Conservation (phyloP, 2,797 vertebrate genomes). For the Melanotaenia trifasciata region DNA sequence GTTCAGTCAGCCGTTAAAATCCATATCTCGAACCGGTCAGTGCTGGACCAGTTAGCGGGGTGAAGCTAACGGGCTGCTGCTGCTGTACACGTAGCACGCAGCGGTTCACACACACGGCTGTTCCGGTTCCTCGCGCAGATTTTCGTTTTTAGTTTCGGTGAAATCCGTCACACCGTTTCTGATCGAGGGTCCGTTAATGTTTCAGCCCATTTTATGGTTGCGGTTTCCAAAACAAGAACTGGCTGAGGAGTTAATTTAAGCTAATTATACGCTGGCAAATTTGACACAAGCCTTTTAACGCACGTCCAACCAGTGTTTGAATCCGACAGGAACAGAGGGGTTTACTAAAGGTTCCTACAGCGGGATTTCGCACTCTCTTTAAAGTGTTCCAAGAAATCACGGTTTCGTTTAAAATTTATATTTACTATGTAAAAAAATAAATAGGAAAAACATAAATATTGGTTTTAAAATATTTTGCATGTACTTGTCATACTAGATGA, state of each 20-base stretch:
- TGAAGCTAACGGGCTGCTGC: conserved; percentile 9
- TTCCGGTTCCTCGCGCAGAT: conserved; percentile 21
- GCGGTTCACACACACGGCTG: conserved; percentile 18
- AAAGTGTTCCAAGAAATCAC: neutral
- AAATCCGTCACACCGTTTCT: neutral
- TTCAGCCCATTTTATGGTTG: no score
- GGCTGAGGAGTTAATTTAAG: accelerated
- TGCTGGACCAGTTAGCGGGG: conserved; percentile 1
- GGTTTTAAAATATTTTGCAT: no score
- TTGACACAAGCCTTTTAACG: conserved; percentile 21
- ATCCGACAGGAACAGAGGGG: conserved; percentile 36
- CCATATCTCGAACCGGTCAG: neutral
- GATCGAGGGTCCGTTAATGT: neutral
- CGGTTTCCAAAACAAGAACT: accelerated
- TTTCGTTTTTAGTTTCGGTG: neutral
- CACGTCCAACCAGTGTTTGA: conserved; percentile 25
- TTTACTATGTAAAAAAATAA: no score
- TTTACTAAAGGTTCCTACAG: conserved; percentile 20
- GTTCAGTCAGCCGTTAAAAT: neutral
- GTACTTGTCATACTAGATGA: no score
- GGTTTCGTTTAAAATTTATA: no score
- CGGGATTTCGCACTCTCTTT: neutral
- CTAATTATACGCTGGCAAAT: neutral
- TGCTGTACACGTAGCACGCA: conserved; percentile 66
- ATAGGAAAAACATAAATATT: no score